phyloP scores from a whole-genome alignment of 2,797 vertebrate species.

The Anomalospiza imberbis region DNA sequence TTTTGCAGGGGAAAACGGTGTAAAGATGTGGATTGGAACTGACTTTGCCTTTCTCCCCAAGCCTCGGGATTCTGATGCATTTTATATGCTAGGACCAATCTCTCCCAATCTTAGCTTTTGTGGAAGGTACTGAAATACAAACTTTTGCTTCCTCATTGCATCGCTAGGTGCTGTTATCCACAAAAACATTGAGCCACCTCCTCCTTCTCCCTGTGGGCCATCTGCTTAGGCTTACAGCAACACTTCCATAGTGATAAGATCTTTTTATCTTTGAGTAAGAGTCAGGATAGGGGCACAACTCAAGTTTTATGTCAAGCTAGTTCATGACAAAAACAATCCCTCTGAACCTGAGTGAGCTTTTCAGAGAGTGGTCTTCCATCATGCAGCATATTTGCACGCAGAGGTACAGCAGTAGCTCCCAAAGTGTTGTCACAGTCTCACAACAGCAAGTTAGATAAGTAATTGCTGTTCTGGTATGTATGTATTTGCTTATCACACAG shows the following conservation, averaged over 20 bases:
- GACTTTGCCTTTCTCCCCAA: neutral
- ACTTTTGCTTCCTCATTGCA: neutral
- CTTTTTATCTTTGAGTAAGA: neutral
- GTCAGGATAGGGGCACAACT: neutral
- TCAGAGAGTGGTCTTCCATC: neutral
- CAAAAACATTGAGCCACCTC: neutral
- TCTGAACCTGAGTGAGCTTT: neutral
- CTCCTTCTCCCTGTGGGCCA: neutral
- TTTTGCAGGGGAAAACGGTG: neutral
- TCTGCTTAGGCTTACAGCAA: neutral
- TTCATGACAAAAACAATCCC: neutral
- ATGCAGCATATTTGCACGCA: neutral
- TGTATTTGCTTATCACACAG: neutral
- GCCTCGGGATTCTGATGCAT: neutral
- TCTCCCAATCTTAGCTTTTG: neutral
- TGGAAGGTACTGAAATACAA: neutral
- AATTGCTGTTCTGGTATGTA: neutral
- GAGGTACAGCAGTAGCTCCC: neutral
- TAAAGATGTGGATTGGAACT: neutral
- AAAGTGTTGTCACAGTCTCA: neutral
- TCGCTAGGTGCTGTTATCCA: rapidly evolving
- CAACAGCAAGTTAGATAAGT: neutral
- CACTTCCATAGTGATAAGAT: neutral
- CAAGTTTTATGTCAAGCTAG: neutral
- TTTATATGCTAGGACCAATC: neutral